Base-by-base conservation (phyloP, 2,113 vertebrate species). In the Mobula birostris region DNA sequence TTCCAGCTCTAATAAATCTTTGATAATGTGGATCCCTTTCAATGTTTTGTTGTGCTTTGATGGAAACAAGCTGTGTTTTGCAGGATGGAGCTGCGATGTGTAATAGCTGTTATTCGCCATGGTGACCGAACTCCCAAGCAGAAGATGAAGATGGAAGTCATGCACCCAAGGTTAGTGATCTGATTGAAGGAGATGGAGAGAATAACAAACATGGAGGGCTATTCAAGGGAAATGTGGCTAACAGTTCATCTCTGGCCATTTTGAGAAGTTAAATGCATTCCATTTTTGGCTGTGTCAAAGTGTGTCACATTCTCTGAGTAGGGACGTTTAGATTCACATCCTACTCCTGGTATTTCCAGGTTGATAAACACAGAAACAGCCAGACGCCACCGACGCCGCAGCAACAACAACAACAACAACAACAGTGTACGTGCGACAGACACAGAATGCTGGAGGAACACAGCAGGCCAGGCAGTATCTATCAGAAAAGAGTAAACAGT, bases 131-230 rank as follows among this genome's bases (percentile, higher is more conserved):
- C 99, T 0, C 99, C 99, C 0, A 99, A 99, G 95, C 99, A 99
- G 96, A 99, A 99, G 96, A 99, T 99, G 99, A 99, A 99, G 96
- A 99, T 99, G 99, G 99, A 99, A 95, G 99, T 99, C 88, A 98
- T 98, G 27, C 98, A 99, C 95, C 96, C 98, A 15, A 97, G 98
- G 99, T 99, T 96, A 94, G 97, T 95, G 12, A 61, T 85, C 5
- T 27, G 12, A 29, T 93, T 9, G 72, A 21, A 19, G 72, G 21
- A 6, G 85, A 19, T 90, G 61, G n/a, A n/a, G 68, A 92, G 82
- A 85, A 29, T 61, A 66, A 29, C 29, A 15, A 14, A 7, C 66
- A 66, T 66, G 61, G 61, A n/a, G 12, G 61, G 61, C 17, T 61
- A 32, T 5, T 68, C n/a, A 27, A 19, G 29, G n/a, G 27, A 9